phyloP scores from a whole-genome alignment of 2,888 invertebrate genomes.

The Dioctria linearis region DNA sequence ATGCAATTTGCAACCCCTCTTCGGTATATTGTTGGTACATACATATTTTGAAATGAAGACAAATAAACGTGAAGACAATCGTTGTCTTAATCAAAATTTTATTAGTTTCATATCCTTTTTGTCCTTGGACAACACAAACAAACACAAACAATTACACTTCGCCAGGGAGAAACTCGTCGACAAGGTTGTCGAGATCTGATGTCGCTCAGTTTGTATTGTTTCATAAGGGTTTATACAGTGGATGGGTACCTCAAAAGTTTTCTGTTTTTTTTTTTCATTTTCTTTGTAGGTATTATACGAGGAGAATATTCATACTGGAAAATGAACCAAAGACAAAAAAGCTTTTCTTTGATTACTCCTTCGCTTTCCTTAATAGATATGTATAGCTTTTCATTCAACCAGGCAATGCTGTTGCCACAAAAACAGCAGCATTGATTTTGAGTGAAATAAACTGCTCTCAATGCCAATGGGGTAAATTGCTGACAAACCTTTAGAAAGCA shows the following conservation, averaged over 20 bases:
- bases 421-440: slow-evolving; percentile 31
- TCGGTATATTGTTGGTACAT: no score
- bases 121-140: slow-evolving; percentile 35
- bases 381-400: background rate
- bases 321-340: slow-evolving; percentile 4
- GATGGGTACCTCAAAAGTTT: background rate
- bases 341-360: background rate
- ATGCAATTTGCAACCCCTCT: no score
- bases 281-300: background rate
- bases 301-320: background rate
- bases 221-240: background rate
- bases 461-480: slow-evolving; percentile 33
- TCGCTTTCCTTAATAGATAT: background rate
- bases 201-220: background rate
- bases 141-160: background rate
- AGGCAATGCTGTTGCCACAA: slow-evolving; percentile 23
- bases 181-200: background rate
- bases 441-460: slow-evolving; percentile 25
- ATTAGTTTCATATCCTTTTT: slow-evolving; percentile 41
- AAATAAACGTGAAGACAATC: slow-evolving; percentile 35
- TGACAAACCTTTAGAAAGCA: slow-evolving; percentile 3
- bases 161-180: background rate
- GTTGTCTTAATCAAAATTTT: slow-evolving; percentile 51
- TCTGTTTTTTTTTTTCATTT: background rate
- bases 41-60: background rate